Percentiles rank a stretch among this genome's conserved stretches.
phyloP scores from a whole-genome alignment of 2,113 vertebrate species.

The Onychorhynchus coronatus region DNA sequence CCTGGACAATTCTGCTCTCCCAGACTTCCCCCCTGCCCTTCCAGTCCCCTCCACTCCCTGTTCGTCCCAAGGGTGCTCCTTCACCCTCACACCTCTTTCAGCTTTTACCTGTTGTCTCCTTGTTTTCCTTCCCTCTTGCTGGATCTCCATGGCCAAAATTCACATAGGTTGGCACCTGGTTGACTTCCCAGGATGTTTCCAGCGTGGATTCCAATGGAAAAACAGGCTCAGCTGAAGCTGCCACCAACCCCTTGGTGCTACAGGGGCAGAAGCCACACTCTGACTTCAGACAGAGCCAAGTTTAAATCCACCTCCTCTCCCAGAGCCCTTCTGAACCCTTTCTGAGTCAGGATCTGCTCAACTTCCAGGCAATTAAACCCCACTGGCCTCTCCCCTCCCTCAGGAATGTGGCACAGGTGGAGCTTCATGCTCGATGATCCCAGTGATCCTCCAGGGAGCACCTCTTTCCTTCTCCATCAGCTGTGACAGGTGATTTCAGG shows the following conservation, averaged over 20 bases:
- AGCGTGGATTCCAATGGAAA: not conserved
- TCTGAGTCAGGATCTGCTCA: not conserved
- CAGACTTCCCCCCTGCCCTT: not conserved
- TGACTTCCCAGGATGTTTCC: not conserved
- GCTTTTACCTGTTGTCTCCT: not conserved
- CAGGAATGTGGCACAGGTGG: not conserved
- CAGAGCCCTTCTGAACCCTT: not conserved
- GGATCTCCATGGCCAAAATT: not conserved
- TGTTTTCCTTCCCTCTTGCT: not conserved
- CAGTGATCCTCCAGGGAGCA: not conserved
- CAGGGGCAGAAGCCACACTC: rapidly evolving
- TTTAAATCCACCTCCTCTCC: not conserved
- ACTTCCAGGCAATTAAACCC: not conserved
- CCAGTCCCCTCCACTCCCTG: not conserved
- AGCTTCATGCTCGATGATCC: not conserved
- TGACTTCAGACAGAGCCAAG: not conserved
- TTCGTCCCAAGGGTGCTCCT: not conserved
- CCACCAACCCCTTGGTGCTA: not conserved
- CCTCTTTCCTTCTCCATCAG: not conserved
- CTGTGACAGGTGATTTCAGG: not conserved
- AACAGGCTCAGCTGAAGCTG: not conserved
- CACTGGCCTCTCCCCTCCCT: not conserved
- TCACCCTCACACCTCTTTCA: not conserved
- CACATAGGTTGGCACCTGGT: not conserved
- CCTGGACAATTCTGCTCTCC: not conserved